Conservation (phyloP, 2,888 invertebrate species). For the Hypomecis punctinalis region DNA sequence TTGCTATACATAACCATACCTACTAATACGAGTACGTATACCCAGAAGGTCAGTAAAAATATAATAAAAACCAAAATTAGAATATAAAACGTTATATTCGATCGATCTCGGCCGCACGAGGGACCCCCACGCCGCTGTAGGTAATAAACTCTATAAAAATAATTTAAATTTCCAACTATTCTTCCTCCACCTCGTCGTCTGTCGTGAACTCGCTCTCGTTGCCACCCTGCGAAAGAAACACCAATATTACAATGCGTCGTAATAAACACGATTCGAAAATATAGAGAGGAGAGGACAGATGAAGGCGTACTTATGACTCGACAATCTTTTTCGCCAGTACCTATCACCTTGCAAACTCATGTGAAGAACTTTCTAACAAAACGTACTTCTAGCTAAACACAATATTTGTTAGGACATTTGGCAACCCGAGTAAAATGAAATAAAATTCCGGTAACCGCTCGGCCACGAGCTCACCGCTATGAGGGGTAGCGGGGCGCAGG, state of each 20-base stretch:
- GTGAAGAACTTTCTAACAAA: no score
- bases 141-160: conserved; percentile 84
- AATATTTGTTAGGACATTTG: no score
- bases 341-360: no score
- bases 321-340: no score
- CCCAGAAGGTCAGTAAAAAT: conserved; percentile 30
- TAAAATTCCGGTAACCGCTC: no score
- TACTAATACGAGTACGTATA: neutral
- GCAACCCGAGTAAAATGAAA: no score
- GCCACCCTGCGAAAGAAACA: conserved; percentile 71
- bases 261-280: neutral
- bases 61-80: conserved; percentile 51
- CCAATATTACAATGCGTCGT: neutral
- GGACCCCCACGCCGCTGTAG: conserved; percentile 60
- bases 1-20: no score
- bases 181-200: conserved; percentile 87
- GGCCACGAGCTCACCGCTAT: no score
- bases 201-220: conserved; percentile 88
- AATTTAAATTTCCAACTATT: conserved; percentile 75
- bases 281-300: no score
- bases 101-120: conserved; percentile 71
- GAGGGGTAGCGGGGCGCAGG: no score
- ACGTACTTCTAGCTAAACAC: no score
- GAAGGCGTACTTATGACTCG: no score
- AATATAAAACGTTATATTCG: conserved; percentile 82